A percentile compares a stretch with the other conserved stretches of the same genome.
Conservation (phyloP, 2,113 vertebrate genomes). For the Syngnathoides biaculeatus region DNA sequence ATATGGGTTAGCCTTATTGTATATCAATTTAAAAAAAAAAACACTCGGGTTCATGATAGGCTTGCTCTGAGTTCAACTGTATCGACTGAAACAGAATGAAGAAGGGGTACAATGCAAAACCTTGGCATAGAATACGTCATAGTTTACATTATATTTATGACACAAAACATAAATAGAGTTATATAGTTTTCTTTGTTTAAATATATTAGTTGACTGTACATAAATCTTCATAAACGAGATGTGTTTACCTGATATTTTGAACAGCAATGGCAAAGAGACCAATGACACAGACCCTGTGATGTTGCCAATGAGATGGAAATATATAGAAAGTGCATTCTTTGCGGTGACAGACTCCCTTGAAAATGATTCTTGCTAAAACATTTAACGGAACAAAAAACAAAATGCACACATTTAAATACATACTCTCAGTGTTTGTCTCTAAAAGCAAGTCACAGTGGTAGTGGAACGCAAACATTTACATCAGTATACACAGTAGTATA, state of each 20-base stretch:
- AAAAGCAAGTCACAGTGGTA: constrained; percentile 73
- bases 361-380: constrained; percentile 57
- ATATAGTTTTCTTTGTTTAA: constrained; percentile 74
- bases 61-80: constrained; percentile 56
- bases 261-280: constrained; percentile 65
- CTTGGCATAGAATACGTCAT: constrained; percentile 74
- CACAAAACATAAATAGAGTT: constrained; percentile 76
- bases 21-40: constrained; percentile 49
- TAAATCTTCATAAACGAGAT: constrained; percentile 72
- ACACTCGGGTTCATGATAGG: constrained; percentile 32
- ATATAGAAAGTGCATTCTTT: constrained; percentile 76
- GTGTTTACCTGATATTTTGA: constrained; percentile 72
- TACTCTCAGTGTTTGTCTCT: constrained; percentile 61
- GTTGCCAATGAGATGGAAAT: constrained; percentile 66
- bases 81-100: constrained; percentile 61
- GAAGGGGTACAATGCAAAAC: constrained; percentile 70
- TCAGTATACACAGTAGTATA: constrained; percentile 68
- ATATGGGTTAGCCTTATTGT: constrained; percentile 27
- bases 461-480: constrained; percentile 73
- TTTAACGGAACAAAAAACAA: constrained; percentile 27
- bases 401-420: constrained; percentile 59
- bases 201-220: constrained; percentile 74
- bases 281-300: constrained; percentile 66
- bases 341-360: constrained; percentile 67
- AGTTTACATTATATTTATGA: constrained; percentile 75